phyloP scores from a whole-genome alignment of 2,888 invertebrate genomes.

The Caenorhabditis macrosperma region DNA sequence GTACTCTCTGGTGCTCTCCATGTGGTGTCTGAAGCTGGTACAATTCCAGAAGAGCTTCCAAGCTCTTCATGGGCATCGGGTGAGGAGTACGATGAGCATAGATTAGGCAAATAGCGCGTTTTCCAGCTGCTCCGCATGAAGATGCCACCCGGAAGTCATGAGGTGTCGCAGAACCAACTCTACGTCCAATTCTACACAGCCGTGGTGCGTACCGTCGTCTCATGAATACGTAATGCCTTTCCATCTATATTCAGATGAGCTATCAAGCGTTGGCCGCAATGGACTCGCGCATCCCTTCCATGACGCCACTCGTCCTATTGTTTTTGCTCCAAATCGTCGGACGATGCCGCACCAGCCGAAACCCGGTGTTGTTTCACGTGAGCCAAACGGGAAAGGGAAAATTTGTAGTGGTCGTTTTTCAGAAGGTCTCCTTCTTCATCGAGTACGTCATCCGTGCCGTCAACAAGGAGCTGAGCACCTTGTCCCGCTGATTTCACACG shows the following conservation, averaged over 20 bases:
- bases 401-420: too few relatives aligned
- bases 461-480: not conserved
- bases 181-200: conserved; percentile 3
- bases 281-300: not conserved
- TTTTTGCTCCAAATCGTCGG: conserved; percentile 5
- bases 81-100: not conserved
- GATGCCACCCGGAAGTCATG: conserved; percentile 47
- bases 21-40: not conserved
- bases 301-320: not conserved
- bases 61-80: not conserved
- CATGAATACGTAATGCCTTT: not conserved
- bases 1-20: not conserved
- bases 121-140: conserved; percentile 20
- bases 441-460: conserved; percentile 8
- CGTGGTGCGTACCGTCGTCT: not conserved
- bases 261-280: not conserved
- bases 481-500: not conserved
- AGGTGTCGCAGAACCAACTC: conserved; percentile 19
- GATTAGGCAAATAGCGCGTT: not conserved
- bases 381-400: not conserved
- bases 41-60: not conserved
- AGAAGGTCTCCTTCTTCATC: conserved; percentile 25
- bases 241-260: conserved; percentile 4
- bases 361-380: conserved; percentile 30
- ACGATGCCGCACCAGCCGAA: not conserved